Percentiles rank a stretch among this genome's conserved stretches.
These are phyloP conservation scores for Nematostella vectensis DNA, from an alignment of 92 coral and sea anemone genomes.

Conservation along the genomic window DNA sequence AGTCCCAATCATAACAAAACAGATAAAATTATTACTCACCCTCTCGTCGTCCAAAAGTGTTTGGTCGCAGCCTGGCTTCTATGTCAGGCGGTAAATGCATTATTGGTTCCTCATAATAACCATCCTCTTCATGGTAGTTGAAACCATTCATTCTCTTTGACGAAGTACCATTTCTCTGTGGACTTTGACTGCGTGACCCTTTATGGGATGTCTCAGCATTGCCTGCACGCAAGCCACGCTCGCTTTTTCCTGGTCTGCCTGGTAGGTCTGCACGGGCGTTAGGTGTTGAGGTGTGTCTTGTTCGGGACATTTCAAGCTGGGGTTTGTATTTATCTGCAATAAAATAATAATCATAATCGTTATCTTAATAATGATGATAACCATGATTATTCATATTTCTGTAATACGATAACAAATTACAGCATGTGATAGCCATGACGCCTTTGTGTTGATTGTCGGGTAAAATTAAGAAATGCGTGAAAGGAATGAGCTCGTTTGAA, in stretches of 20 bases:
- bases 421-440: too few relatives aligned
- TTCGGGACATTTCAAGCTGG: neutral
- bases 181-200: neutral
- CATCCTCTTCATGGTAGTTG: slow-evolving; percentile 23
- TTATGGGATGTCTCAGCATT: neutral
- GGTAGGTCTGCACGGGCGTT: neutral
- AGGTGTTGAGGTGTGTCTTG: neutral
- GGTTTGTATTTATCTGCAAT: slow-evolving; percentile 8
- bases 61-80: slow-evolving; percentile 19
- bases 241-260: neutral
- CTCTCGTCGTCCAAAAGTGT: slow-evolving; percentile 14
- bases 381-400: too few relatives aligned
- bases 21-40: slow-evolving; percentile 16
- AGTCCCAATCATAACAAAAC: too few relatives aligned
- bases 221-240: neutral
- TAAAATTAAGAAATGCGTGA: too few relatives aligned
- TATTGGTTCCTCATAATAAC: slow-evolving; percentile 44
- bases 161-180: neutral
- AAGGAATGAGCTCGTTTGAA: too few relatives aligned
- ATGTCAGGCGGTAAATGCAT: slow-evolving; percentile 20
- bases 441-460: too few relatives aligned
- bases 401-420: too few relatives aligned
- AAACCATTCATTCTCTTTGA: neutral
- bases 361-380: too few relatives aligned
- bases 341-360: slow-evolving; percentile 9